Conservation (phyloP, 2,888 invertebrate species). For the Drosophila meridionalis region DNA sequence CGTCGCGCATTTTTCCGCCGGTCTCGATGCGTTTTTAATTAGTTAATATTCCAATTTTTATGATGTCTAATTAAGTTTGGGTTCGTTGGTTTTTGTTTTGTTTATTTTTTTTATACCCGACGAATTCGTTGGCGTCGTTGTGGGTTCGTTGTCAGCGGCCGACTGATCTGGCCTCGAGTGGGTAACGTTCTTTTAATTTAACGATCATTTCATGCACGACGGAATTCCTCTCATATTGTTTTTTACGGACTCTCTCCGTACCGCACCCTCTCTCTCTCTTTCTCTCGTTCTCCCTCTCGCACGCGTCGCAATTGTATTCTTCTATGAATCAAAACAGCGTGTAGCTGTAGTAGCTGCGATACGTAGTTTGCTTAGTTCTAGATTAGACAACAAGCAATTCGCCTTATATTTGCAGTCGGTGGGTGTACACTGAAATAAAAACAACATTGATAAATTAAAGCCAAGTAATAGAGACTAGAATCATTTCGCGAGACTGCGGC, state of each 20-base stretch:
- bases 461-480: not conserved
- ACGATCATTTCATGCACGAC: slow-evolving; percentile 66
- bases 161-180: slow-evolving; percentile 66
- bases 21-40: slow-evolving; percentile 65
- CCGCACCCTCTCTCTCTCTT: slow-evolving; percentile 2
- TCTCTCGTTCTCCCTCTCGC: not conserved
- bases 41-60: slow-evolving; percentile 69
- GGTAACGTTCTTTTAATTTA: slow-evolving; percentile 77
- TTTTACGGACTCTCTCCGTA: not conserved
- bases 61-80: slow-evolving; percentile 57
- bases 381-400: slow-evolving; percentile 59
- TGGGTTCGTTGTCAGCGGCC: slow-evolving; percentile 76
- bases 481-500: no score
- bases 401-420: slow-evolving; percentile 14
- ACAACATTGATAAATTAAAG: not conserved
- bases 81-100: slow-evolving; percentile 22
- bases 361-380: slow-evolving; percentile 31
- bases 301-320: slow-evolving; percentile 35
- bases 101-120: slow-evolving; percentile 37
- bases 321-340: slow-evolving; percentile 27
- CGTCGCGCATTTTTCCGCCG: slow-evolving; percentile 60
- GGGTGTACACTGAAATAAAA: slow-evolving; percentile 53
- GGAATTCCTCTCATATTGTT: slow-evolving; percentile 39
- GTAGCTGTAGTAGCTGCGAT: slow-evolving; percentile 7
- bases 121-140: slow-evolving; percentile 50